A percentile compares a stretch with the other conserved stretches of the same genome.
phyloP scores from a whole-genome alignment of 2,797 vertebrate genomes.

The Sus cebifrons region DNA sequence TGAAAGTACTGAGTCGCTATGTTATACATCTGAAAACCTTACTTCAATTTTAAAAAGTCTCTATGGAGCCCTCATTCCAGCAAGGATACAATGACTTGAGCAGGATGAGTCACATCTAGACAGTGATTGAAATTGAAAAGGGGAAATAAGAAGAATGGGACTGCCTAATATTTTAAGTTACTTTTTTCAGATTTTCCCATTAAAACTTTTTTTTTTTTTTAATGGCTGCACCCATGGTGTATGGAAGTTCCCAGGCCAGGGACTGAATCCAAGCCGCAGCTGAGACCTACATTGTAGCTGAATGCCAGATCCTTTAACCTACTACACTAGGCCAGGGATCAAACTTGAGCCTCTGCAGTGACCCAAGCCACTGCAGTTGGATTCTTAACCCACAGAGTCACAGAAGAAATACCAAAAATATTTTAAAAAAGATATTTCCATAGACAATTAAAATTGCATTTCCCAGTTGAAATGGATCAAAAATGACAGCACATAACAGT shows the following conservation, averaged over 20 bases:
- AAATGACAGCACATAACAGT: not conserved
- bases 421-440: not conserved
- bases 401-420: not conserved
- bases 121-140: not conserved
- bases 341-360: too few relatives aligned
- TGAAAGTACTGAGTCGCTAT: not conserved
- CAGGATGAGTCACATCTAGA: fast-evolving
- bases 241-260: too few relatives aligned
- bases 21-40: not conserved
- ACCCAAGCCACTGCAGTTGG: too few relatives aligned
- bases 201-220: too few relatives aligned
- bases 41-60: not conserved
- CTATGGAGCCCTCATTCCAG: not conserved
- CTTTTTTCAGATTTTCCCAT: slow-evolving; percentile 12
- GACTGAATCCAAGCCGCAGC: too few relatives aligned
- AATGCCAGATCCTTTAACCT: too few relatives aligned
- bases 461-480: slow-evolving; percentile 11
- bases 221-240: too few relatives aligned
- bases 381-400: too few relatives aligned
- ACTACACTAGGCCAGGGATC: too few relatives aligned
- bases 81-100: not conserved
- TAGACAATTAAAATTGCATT: not conserved
- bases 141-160: not conserved
- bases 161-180: not conserved
- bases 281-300: too few relatives aligned